Conservation (phyloP, 2,113 vertebrate genomes). For the Nannospalax galili region DNA sequence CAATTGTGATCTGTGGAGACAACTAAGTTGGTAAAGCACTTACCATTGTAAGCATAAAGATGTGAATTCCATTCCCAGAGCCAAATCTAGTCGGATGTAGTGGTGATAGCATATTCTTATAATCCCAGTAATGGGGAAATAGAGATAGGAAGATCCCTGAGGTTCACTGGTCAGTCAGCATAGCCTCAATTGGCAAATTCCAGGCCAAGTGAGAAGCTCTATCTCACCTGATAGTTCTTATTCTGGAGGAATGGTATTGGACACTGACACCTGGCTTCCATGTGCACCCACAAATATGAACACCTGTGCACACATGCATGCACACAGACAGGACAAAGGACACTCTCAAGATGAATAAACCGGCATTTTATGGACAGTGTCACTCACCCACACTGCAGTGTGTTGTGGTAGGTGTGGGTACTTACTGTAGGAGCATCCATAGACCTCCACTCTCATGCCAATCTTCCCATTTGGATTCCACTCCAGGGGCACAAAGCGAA, state of each 20-base stretch:
- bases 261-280: fast-evolving
- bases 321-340: no score
- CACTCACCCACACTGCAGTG: fast-evolving
- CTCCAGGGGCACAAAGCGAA: conserved; percentile 92
- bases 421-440: conserved; percentile 96
- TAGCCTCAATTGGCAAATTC: neutral
- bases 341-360: neutral
- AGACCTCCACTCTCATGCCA: conserved; percentile 93
- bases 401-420: conserved; percentile 55
- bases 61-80: no score
- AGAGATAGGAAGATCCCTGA: neutral
- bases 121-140: no score
- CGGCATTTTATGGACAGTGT: fast-evolving
- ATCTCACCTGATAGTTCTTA: neutral
- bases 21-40: no score
- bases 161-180: neutral
- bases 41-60: no score
- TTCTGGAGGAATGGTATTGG: neutral
- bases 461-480: conserved; percentile 92
- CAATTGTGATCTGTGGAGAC: no score
- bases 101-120: no score
- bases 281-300: neutral
- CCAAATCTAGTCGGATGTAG: no score
- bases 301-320: neutral
- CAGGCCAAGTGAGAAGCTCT: neutral